Evolutionary conservation across 2,888 invertebrate genomes (phyloP).

Genomic region (Melolontha melolontha): DNA sequence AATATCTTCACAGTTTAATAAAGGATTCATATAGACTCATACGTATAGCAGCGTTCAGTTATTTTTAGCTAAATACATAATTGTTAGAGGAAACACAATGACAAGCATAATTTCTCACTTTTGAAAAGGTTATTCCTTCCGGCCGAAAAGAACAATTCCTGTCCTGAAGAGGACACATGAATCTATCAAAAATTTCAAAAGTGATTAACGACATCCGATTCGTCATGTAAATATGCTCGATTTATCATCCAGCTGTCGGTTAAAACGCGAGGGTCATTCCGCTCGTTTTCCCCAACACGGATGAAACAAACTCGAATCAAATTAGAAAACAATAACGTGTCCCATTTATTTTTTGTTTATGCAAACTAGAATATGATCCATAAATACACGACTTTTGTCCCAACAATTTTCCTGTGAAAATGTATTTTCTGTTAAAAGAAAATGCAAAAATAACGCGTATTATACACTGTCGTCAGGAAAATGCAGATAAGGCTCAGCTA

Average conservation of each 20-base stretch:
- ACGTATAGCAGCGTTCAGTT: no score
- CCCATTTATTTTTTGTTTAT: conserved; percentile 22
- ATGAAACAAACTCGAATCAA: conserved; percentile 24
- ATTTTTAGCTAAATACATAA: no score
- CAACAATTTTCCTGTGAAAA: no score
- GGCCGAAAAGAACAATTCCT: conserved; percentile 12
- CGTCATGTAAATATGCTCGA: conserved; percentile 32
- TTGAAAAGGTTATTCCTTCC: neutral
- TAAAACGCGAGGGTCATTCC: conserved; percentile 31
- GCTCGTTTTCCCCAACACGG: conserved; percentile 14
- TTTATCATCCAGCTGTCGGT: conserved; percentile 17
- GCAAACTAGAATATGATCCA: neutral
- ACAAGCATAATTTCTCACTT: no score
- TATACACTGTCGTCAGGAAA: no score
- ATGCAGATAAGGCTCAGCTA: no score
- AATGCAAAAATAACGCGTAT: no score
- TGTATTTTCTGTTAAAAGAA: no score
- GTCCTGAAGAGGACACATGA: conserved; percentile 14
- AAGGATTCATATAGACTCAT: no score
- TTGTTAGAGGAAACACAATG: no score
- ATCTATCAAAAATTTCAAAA: conserved; percentile 35
- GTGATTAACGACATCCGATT: conserved; percentile 33
- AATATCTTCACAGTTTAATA: no score
- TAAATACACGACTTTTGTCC: neutral
- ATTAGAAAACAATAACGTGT: conserved; percentile 28